Percentiles rank a stretch among this genome's conserved stretches.
phyloP scores from a whole-genome alignment of 2,888 invertebrate species.

The Sinohyriopsis cumingii region DNA sequence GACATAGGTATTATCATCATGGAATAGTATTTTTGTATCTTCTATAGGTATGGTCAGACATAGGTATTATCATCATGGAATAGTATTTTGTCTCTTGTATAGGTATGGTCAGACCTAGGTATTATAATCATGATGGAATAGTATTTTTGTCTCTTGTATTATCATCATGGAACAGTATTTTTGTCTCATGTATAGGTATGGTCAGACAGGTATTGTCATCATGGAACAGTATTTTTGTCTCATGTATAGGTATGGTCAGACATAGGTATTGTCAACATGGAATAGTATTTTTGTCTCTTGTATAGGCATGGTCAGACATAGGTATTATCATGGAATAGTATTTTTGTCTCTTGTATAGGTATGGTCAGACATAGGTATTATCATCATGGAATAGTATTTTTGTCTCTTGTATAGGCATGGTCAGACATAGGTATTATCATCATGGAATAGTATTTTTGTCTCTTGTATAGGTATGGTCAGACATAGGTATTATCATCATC shows the following conservation, averaged over 20 bases:
- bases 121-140: no score
- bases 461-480: background rate
- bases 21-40: background rate
- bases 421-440: no score
- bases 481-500: no score
- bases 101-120: background rate
- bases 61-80: background rate
- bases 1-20: background rate
- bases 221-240: constrained; percentile 85
- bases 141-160: no score
- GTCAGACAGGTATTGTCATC: constrained; percentile 78
- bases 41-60: background rate
- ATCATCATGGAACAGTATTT: constrained; percentile 87
- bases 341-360: no score
- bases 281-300: constrained; percentile 83
- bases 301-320: no score
- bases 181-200: background rate
- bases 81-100: background rate
- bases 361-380: no score
- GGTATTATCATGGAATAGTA: no score
- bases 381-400: no score
- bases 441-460: background rate
- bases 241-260: no score
- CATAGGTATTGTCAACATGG: constrained; percentile 97
- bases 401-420: no score